Base-by-base conservation (phyloP, 1,140 invertebrate species). In the Drosophila biarmipes region DNA sequence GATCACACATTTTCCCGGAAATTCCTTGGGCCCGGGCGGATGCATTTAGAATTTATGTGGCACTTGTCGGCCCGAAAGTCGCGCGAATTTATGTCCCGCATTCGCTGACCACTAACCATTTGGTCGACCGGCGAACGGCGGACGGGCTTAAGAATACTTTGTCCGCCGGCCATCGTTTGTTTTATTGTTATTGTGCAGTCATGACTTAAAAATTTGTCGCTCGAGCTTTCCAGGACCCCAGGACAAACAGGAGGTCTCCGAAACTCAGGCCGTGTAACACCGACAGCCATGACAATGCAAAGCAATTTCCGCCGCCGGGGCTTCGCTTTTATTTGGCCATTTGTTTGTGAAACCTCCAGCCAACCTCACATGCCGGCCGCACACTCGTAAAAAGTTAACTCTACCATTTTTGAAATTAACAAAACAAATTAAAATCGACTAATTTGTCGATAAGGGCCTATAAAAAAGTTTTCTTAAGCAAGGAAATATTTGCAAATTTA, bases 171-270 rank as follows among this genome's bases (percentile, higher is more conserved):
- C 68, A 74, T 79, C 71, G 78, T 71, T 79, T 89, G 84, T 84
- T 87, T 87, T 87, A 87, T 87, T 87, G 84, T 87, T 87, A 87
- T 87, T 89, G 79, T 84, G 75, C 84, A 89, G 67, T 84, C 79
- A 84, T 84, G 84, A 87, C 84, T 87, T 87, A 82, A 89, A 84
- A 87, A 87, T 87, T 87, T 87, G 84, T 87, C 84, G 80, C 64
- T 40, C 84, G 38, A 58, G 57, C 80, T 74, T 72, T 72, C 45
- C 52, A 12, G 62, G 34, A n/a, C 24, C 58, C 38, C 21, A n/a
- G 37, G 37, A 34, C n/a, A 42, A 27, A 56, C 49, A 27, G 51
- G 35, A 53, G 14, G 35, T 54, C 38, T 68, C 43, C 66, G 40
- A 38, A 72, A 43, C 66, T 45, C 52, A 51, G 64, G 17, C 75